Base-by-base conservation (phyloP, 1,140 invertebrate genomes). In the Bombus turneri region DNA sequence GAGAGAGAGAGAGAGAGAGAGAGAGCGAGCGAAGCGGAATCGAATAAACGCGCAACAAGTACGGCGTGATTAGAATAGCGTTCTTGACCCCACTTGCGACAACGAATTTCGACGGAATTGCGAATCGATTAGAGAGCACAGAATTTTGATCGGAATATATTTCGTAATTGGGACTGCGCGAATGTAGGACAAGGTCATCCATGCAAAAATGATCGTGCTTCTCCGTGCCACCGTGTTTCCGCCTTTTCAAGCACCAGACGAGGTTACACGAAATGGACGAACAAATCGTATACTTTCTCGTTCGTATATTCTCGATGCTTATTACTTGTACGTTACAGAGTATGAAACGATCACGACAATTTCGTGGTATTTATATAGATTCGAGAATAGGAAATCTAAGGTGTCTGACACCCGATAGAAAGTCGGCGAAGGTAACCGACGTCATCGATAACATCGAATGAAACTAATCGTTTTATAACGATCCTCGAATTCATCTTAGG, bases 151-250 rank as follows among this genome's bases (percentile, higher is more conserved):
- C 76, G 41, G 41, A 25, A 53, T 39, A 66, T 53, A 34, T 84
- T 78, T 84, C 66, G 82, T 71, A 84, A 79, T 59, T 71, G 64
- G 34, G 15, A 22, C n/a, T n/a, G n/a, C 31, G 37, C 43, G 81
- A 83, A 91, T 91, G 76, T 92, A 69, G 89, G 87, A 85, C 91
- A 92, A 87, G 91, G 91, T 90, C 89, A 85, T 31, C 62, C 43
- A 69, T 85, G 86, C 79, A 84, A 90, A 88, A 91, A 91, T 88
- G 72, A 77, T 78, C 81, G 59, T 47, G 59, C 12, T 74, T 31
- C 37, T 41, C 4, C 12, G 43, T n/a, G n/a, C 47, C 37, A 34
- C n/a, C 12, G 25, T 34, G 22, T 43, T 82, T 71, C 39, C 22
- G n/a, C 28, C 2, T 43, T 43, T 81, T 68, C 37, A 9, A 62